phyloP scores from a whole-genome alignment of 2,113 vertebrate species.

The Pelodiscus sinensis region DNA sequence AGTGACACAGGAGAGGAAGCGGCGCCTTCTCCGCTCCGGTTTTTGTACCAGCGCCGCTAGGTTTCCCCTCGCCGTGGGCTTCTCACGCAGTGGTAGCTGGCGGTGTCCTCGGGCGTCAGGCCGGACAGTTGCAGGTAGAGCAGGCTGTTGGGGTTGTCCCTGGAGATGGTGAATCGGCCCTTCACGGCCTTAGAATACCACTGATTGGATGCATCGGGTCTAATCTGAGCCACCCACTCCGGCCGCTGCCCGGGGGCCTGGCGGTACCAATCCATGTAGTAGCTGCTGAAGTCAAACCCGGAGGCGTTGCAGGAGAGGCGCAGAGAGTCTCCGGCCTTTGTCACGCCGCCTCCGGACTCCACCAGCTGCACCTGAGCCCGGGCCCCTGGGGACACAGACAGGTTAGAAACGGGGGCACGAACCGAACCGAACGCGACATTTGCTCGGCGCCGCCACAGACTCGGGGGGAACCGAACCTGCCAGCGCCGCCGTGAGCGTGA shows the following conservation, averaged over 20 bases:
- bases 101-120: constrained; percentile 76
- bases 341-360: background rate
- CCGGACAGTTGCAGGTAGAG: constrained; percentile 79
- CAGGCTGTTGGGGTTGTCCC: background rate
- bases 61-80: background rate
- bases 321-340: too few relatives aligned
- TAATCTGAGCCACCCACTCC: too few relatives aligned
- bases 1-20: too few relatives aligned
- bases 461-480: too few relatives aligned
- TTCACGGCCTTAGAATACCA: too few relatives aligned
- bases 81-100: constrained; percentile 48
- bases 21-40: too few relatives aligned
- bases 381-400: background rate
- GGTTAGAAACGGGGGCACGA: too few relatives aligned
- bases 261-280: background rate
- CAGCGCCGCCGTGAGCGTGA: too few relatives aligned
- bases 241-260: too few relatives aligned
- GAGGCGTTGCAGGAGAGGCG: background rate
- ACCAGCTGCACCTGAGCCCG: background rate
- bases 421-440: too few relatives aligned
- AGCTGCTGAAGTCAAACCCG: background rate
- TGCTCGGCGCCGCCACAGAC: too few relatives aligned
- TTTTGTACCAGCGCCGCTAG: background rate
- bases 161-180: background rate
- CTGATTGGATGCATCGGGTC: rapidly evolving